Conservation (phyloP, 2,888 invertebrate genomes). For the Dolichomitus sp. region DNA sequence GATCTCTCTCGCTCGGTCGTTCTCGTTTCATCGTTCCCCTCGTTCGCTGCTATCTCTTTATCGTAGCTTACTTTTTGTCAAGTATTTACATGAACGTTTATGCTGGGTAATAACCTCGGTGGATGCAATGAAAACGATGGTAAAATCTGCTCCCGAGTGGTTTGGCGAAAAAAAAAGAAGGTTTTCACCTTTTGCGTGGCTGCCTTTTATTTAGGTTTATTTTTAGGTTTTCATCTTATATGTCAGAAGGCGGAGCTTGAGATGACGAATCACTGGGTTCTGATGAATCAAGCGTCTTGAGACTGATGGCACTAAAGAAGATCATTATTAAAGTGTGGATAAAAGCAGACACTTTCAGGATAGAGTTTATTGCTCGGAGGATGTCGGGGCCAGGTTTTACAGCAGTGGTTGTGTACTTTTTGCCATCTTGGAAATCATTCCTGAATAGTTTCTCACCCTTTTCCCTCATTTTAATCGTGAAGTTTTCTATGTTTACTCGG, state of each 20-base stretch:
- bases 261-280: slow-evolving; percentile 31
- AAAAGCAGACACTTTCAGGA: not conserved
- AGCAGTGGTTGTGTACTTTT: not conserved
- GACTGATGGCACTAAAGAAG: not conserved
- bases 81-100: slow-evolving; percentile 50
- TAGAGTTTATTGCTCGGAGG: slow-evolving; percentile 15
- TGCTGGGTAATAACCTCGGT: slow-evolving; percentile 33
- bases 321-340: slow-evolving; percentile 34
- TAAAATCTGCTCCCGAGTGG: slow-evolving; percentile 7
- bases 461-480: not conserved
- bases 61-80: slow-evolving; percentile 36
- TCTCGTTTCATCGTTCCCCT: not conserved
- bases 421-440: slow-evolving; percentile 6
- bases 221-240: slow-evolving; percentile 25
- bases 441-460: slow-evolving; percentile 3
- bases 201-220: slow-evolving; percentile 11
- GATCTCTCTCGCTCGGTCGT: not conserved
- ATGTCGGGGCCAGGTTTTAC: slow-evolving; percentile 15
- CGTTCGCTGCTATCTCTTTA: not conserved
- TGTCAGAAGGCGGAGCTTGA: slow-evolving; percentile 14
- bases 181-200: not conserved
- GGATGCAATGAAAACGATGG: slow-evolving; percentile 23
- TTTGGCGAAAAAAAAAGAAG: not conserved
- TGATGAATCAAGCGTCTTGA: slow-evolving; percentile 28
- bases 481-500: not conserved